A percentile compares a stretch with the other conserved stretches of the same genome.
These are phyloP conservation scores for Ceratoteleas bidentatus DNA, from an alignment of 1,140 invertebrate genomes.

Conservation along the genomic window DNA sequence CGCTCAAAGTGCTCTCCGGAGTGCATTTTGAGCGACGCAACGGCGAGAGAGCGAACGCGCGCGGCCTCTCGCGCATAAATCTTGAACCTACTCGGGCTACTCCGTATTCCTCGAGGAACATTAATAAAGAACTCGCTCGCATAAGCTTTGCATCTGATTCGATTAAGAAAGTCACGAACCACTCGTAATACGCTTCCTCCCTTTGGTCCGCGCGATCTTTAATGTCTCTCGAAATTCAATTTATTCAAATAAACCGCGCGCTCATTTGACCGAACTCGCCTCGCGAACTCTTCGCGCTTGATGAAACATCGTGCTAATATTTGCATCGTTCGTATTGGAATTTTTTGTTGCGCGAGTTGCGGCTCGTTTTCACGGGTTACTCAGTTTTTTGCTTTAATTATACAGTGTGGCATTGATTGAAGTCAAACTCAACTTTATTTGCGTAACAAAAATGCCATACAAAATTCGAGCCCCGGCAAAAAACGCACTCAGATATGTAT, in stretches of 20 bases:
- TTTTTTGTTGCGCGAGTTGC: too few relatives aligned
- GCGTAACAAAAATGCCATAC: too few relatives aligned
- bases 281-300: slow-evolving; percentile 12
- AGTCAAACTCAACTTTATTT: too few relatives aligned
- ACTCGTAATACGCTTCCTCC: slow-evolving; percentile 49
- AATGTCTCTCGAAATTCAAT: slow-evolving; percentile 48
- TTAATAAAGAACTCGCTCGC: slow-evolving; percentile 59
- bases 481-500: too few relatives aligned
- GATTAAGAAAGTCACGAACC: slow-evolving; percentile 62
- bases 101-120: slow-evolving; percentile 52
- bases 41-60: slow-evolving; percentile 34
- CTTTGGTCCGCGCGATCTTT: slow-evolving; percentile 41
- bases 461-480: too few relatives aligned
- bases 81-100: slow-evolving; percentile 31
- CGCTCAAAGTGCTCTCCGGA: slow-evolving; percentile 55
- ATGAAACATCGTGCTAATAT: not conserved
- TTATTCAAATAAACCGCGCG: slow-evolving; percentile 30
- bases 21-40: slow-evolving; percentile 51
- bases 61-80: slow-evolving; percentile 47
- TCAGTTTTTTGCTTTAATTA: too few relatives aligned
- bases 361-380: too few relatives aligned
- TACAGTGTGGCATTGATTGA: too few relatives aligned
- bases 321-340: slow-evolving; percentile 1
- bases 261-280: slow-evolving; percentile 9
- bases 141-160: slow-evolving; percentile 54